Percentiles rank a stretch among this genome's conserved stretches.
Evolutionary conservation across 2,888 invertebrate genomes (phyloP).

Genomic region (Willowsia nigromaculata): DNA sequence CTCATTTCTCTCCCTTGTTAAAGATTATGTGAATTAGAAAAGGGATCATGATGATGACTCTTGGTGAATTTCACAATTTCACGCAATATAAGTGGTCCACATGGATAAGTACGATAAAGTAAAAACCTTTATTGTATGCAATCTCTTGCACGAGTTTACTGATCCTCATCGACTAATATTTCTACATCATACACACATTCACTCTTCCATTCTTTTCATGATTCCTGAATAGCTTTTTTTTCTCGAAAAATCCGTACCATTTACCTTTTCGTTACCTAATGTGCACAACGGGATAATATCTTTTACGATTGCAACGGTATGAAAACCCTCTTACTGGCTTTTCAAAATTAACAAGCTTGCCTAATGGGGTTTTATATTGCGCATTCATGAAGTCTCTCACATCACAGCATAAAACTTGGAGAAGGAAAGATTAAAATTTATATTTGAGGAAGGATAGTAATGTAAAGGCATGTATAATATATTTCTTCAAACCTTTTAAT

Average conservation of each 20-base stretch:
- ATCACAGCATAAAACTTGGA: not conserved
- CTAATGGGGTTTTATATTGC: conserved; percentile 63
- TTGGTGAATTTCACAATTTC: conserved; percentile 13
- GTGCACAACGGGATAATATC: conserved; percentile 45
- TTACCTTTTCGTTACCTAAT: not conserved
- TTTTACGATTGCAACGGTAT: conserved; percentile 43
- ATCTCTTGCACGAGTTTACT: not conserved
- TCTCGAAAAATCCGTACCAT: not conserved
- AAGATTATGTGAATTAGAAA: conserved; percentile 12
- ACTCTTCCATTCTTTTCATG: not conserved
- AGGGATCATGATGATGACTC: conserved; percentile 26
- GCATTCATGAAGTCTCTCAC: not conserved
- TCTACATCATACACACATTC: not conserved
- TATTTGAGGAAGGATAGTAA: not conserved
- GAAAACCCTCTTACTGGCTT: conserved; percentile 53
- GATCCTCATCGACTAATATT: not conserved
- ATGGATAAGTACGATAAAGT: not conserved
- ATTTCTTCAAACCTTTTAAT: not conserved
- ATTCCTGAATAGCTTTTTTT: not conserved
- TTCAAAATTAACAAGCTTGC: conserved; percentile 72
- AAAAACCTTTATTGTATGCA: not conserved
- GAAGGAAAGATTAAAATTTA: not conserved
- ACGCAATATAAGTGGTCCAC: too few species aligned
- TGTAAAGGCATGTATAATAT: not conserved
- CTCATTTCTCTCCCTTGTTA: not conserved